Percentiles rank a stretch among this genome's conserved stretches.
Evolutionary conservation across 2,797 vertebrate genomes (phyloP).

Genomic region (Protosalanx chinensis): DNA sequence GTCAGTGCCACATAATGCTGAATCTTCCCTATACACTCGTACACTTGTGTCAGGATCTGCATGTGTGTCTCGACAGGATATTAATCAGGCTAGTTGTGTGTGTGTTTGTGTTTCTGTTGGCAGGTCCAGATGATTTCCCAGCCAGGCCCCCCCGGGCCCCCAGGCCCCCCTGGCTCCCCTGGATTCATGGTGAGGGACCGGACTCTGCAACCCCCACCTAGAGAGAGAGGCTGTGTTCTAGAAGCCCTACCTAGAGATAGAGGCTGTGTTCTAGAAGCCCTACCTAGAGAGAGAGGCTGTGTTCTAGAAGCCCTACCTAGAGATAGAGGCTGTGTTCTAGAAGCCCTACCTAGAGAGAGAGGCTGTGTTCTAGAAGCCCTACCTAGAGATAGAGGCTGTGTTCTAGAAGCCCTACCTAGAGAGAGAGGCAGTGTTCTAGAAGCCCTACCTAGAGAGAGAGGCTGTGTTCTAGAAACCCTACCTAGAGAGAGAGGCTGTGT

Average conservation of each 20-base stretch:
- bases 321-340: background rate
- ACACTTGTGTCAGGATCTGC: background rate
- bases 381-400: background rate
- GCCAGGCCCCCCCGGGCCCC: constrained; percentile 84
- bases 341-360: background rate
- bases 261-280: background rate
- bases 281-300: background rate
- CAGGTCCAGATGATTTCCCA: constrained; percentile 86
- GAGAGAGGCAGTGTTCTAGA: too few species aligned
- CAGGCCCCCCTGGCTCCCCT: constrained; percentile 79
- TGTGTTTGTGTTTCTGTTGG: background rate
- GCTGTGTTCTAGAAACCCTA: too few species aligned
- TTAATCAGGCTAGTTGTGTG: background rate
- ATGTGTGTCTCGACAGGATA: background rate
- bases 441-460: too few species aligned
- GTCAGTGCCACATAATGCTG: constrained; percentile 65
- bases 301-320: too few species aligned
- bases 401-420: too few species aligned
- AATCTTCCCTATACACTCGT: background rate
- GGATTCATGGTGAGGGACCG: constrained; percentile 66
- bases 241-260: background rate
- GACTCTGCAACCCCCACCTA: background rate
- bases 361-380: background rate
- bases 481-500: too few species aligned
- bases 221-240: background rate